Conservation (phyloP, 2,888 invertebrate species). For the Caenorhabditis virilis region DNA sequence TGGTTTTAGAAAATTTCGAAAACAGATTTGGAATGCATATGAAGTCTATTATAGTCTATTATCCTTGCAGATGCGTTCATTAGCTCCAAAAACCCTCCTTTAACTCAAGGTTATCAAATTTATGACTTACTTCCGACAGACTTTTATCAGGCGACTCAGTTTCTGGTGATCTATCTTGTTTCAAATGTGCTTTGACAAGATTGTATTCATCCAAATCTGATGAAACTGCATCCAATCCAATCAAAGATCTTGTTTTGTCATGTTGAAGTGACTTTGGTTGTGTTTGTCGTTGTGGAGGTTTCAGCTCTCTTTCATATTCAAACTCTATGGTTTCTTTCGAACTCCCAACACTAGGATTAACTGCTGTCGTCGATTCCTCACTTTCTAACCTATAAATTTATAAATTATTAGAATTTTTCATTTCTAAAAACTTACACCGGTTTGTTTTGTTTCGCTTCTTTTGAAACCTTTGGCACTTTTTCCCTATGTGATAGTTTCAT, state of each 20-base stretch:
- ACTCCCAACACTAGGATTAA: too few species aligned
- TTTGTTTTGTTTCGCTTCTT: too few species aligned
- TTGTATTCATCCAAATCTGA: neutral
- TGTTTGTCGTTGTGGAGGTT: neutral
- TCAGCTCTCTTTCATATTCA: neutral
- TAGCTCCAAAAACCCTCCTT: conserved; percentile 6
- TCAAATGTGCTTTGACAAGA: neutral
- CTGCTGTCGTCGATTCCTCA: neutral
- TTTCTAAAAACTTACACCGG: too few species aligned
- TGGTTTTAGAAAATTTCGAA: too few species aligned
- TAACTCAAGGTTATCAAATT: conserved; percentile 5
- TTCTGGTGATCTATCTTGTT: neutral
- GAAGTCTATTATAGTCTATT: neutral
- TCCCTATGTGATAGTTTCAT: too few species aligned
- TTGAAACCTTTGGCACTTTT: too few species aligned
- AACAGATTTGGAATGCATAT: too few species aligned
- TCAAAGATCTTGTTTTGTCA: conserved; percentile 9
- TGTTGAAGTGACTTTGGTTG: neutral
- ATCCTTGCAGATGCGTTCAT: neutral
- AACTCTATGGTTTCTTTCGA: too few species aligned
- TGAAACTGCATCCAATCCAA: conserved; percentile 29
- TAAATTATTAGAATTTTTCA: neutral
- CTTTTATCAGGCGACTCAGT: neutral
- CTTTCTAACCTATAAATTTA: neutral
- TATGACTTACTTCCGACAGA: neutral